Evolutionary conservation across 2,113 vertebrate species (phyloP).

Genomic region (Arenaria interpres): DNA sequence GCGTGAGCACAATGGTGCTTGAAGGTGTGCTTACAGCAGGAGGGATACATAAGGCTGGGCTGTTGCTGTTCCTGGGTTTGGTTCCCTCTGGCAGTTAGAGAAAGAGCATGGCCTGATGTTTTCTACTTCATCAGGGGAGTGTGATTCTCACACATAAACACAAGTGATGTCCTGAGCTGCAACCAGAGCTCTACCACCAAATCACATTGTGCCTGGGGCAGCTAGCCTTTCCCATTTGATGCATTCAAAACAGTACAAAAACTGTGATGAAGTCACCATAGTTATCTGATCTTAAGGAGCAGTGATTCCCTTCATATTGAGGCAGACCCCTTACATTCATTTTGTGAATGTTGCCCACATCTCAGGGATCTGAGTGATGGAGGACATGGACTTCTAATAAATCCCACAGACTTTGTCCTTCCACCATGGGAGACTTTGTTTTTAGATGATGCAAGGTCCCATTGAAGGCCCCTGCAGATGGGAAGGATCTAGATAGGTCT

Average conservation of each 20-base stretch:
- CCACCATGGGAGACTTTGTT: neutral
- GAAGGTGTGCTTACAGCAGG: neutral
- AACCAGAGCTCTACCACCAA: neutral
- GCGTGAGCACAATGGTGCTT: neutral
- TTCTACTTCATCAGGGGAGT: neutral
- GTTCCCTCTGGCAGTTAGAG: neutral
- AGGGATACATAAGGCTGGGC: neutral
- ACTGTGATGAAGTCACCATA: neutral
- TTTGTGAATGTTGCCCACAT: neutral
- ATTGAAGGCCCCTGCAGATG: neutral
- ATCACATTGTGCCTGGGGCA: neutral
- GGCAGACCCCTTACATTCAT: neutral
- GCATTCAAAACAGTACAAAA: neutral
- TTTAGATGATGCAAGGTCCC: neutral
- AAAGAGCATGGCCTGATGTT: fast-evolving
- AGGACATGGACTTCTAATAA: neutral
- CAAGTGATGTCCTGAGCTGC: neutral
- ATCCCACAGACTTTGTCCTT: neutral
- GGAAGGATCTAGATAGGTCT: neutral
- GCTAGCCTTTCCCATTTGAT: neutral
- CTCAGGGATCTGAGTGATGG: neutral
- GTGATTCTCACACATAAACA: neutral
- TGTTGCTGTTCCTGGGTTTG: neutral
- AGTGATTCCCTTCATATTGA: neutral
- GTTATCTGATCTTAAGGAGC: neutral